Evolutionary conservation across 2,797 vertebrate genomes (phyloP), one percentile per base, ranked within the genome.

Genomic region (Arctocebus calabarensis): DNA sequence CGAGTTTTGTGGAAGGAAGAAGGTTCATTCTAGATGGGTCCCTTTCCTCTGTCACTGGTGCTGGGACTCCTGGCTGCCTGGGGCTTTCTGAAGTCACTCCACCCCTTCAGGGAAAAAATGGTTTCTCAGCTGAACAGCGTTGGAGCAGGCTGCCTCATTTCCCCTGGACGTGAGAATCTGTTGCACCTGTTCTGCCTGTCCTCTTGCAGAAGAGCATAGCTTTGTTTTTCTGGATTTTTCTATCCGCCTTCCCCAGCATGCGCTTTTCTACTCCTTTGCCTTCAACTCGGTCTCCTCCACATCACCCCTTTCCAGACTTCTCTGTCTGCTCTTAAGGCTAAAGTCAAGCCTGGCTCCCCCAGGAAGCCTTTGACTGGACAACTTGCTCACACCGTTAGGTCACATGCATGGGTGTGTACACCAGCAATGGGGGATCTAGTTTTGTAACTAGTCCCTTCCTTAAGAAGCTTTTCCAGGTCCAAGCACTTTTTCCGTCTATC

Each of bases 161-260:
- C 70, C 37, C 74, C 84, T 12, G 37, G 74, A 32, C 0, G 6
- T 9, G 22, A 45, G 19, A 20, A 27, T 6, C 48, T 0, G 1
- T 23, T 29, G 2, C 23, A 0, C 48, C 22, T 19, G 20, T 14
- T 32, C 55, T 16, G 45, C 64, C 57, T 3, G 45, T 70, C 57
- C 25, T 45, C 16, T 43, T 0, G 68, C 20, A 37, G 61, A 23
- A 43, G 57, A 40, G 13, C 0, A 0, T 0, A 27, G 70, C 23
- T 6, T 4, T 5, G 32, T 22, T 32, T 16, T 20, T 52, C 43
- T 34, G n/a, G 16, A n/a, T n/a, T n/a, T 48, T 66, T 66, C 64
- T n/a, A n/a, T 29, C 57, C 8, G 23, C 14, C 3, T 2, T 19
- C n/a, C 29, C 27, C 7, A 2, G 45, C n/a, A 1, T 0, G 1